phyloP scores from a whole-genome alignment of 2,797 vertebrate genomes.

The Galagoides demidoff region DNA sequence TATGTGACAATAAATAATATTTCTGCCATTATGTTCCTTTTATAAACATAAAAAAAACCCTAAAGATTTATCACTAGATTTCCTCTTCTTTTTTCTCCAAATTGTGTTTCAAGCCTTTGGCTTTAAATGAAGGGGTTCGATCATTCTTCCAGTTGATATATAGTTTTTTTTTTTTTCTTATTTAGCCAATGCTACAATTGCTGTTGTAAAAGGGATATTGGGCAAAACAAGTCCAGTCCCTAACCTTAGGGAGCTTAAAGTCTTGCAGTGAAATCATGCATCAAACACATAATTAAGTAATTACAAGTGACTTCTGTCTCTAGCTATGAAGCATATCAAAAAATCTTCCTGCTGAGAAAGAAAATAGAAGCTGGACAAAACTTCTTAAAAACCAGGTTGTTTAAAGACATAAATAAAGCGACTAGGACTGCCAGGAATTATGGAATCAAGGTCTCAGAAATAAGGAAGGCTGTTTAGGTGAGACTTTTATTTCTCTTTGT shows the following conservation, averaged over 20 bases:
- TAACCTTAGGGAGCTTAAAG: background rate
- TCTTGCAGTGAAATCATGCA: background rate
- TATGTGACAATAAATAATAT: background rate
- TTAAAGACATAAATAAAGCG: background rate
- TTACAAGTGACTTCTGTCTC: conserved; percentile 10
- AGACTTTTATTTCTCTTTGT: background rate
- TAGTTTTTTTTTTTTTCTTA: background rate
- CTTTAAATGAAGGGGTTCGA: background rate
- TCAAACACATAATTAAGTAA: conserved; percentile 37
- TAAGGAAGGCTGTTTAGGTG: background rate
- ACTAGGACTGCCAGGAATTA: background rate
- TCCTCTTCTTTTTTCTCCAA: background rate
- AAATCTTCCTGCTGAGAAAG: background rate
- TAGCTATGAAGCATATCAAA: background rate
- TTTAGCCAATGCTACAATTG: background rate
- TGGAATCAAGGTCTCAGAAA: background rate
- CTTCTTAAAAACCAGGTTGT: background rate
- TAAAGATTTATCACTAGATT: background rate
- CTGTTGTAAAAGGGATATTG: background rate
- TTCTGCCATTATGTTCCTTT: background rate
- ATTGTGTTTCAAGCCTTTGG: background rate
- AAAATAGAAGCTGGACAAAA: background rate
- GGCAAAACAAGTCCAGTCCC: background rate
- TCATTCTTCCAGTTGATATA: background rate
- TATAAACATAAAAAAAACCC: background rate